phyloP scores from a whole-genome alignment of 1,140 invertebrate genomes.

The Drosophila erecta region DNA sequence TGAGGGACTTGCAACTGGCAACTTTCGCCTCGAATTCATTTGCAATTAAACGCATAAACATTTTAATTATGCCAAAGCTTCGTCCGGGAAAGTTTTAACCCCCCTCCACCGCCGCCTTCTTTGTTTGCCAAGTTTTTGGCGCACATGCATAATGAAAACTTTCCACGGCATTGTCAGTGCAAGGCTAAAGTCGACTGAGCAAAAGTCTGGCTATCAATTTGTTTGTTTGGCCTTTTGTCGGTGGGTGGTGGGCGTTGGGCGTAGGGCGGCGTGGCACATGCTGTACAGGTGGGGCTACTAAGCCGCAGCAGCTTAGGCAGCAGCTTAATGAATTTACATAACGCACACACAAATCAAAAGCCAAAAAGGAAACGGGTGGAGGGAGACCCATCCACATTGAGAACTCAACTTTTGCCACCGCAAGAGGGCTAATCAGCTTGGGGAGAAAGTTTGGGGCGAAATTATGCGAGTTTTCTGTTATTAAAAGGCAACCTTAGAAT shows the following conservation, averaged over 20 bases:
- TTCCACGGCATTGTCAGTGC: slow-evolving; percentile 53
- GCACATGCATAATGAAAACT: slow-evolving; percentile 60
- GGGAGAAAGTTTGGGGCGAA: slow-evolving; percentile 20
- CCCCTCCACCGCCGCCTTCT: slow-evolving; percentile 2
- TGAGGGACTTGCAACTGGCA: slow-evolving; percentile 5
- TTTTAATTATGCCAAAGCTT: slow-evolving; percentile 55
- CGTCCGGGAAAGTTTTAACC: slow-evolving; percentile 24
- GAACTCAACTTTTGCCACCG: slow-evolving; percentile 11
- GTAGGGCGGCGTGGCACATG: no score
- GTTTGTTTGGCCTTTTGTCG: slow-evolving; percentile 25
- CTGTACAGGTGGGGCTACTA: slow-evolving; percentile 22
- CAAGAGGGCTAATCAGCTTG: slow-evolving; percentile 26
- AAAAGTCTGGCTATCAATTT: slow-evolving; percentile 56
- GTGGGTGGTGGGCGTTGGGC: neutral
- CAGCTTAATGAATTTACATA: slow-evolving; percentile 49
- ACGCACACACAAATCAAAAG: slow-evolving; percentile 46
- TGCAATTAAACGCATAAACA: slow-evolving; percentile 61
- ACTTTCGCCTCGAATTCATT: slow-evolving; percentile 48
- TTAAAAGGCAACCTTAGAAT: slow-evolving; percentile 40
- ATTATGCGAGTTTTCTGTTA: slow-evolving; percentile 43
- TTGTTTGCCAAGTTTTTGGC: slow-evolving; percentile 56
- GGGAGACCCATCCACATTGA: no score
- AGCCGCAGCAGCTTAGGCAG: slow-evolving; percentile 33
- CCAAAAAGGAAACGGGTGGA: slow-evolving; percentile 8
- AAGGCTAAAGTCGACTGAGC: slow-evolving; percentile 47